Base-by-base conservation (phyloP, 2,888 invertebrate genomes). In the Melieria picta region DNA sequence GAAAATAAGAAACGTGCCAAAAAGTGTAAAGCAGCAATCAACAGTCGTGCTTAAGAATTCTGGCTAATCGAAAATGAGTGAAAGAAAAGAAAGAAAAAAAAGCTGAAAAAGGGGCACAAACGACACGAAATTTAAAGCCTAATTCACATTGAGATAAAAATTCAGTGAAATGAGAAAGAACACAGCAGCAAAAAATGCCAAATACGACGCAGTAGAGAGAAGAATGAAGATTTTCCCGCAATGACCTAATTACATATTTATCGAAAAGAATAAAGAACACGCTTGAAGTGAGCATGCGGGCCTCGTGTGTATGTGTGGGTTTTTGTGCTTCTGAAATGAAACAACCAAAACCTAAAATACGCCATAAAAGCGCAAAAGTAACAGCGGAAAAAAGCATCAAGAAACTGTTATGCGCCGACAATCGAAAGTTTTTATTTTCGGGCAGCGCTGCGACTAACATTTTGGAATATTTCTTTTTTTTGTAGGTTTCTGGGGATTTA, bases 161-260 rank as follows among this genome's bases (percentile, higher is more conserved):
- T 50, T 57, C 43, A 66, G 47, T 42, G 50, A 48, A 69, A 69
- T 69, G 62, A 43, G 43, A 11, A 30, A 30, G 48, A 47, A 13
- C 47, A 69, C 43, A 47, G n/a, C 52, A 61, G 42, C 30, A 30
- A 30, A 55, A 61, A 74, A 63, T 46, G 16, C 50, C 1, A 4
- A 63, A 56, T 50, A 50, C 30, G 30, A 30, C 30, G 30, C 30
- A 30, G 30, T 30, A 30, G 30, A 30, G 30, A 30, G 30, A 30
- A 30, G 30, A 30, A 62, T 60, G 70, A 80, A 80, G 80, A 78
- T 79, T 83, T 82, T 83, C 80, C 81, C 81, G 78, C 75, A 75
- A 72, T 83, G 84, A 83, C 83, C 84, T 76, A 82, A 77, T 84
- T 83, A 80, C 79, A 79, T 81, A 82, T 81, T 82, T 78, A 77